Conservation (phyloP, 2,888 invertebrate species). For the Spicauda simplicius region DNA sequence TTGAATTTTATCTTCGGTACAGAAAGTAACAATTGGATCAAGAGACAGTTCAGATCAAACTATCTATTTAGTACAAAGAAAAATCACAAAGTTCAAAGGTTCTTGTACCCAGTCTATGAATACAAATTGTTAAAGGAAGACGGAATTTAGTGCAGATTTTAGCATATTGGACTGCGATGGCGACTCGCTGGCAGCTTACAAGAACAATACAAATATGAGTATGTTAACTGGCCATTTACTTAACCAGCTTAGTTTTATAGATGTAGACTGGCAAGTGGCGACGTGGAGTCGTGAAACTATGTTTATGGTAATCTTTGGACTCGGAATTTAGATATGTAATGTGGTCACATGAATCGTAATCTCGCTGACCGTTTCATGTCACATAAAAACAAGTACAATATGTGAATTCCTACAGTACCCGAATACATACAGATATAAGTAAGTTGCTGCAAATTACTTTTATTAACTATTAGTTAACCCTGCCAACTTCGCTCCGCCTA, state of each 20-base stretch:
- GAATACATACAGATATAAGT: no score
- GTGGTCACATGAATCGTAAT: neutral
- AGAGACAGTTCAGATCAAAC: no score
- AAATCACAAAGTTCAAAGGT: slow-evolving; percentile 8
- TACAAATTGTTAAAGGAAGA: slow-evolving; percentile 16
- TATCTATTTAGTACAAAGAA: neutral
- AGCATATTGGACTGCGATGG: slow-evolving; percentile 24
- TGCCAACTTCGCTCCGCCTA: no score
- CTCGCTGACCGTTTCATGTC: neutral
- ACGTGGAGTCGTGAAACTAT: slow-evolving; percentile 25
- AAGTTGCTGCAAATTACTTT: no score
- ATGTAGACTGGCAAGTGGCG: slow-evolving; percentile 32
- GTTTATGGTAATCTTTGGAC: slow-evolving; percentile 20
- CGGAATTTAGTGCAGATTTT: slow-evolving; percentile 24
- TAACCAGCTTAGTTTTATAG: slow-evolving; percentile 31
- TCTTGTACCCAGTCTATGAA: slow-evolving; percentile 7
- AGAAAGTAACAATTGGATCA: no score
- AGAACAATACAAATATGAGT: slow-evolving; percentile 30
- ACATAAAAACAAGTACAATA: neutral
- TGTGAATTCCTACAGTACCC: neutral
- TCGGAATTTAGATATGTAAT: slow-evolving; percentile 22
- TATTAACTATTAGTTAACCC: no score
- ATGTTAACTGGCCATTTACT: slow-evolving; percentile 32
- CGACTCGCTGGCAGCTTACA: slow-evolving; percentile 19
- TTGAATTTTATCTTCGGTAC: no score